Conservation (phyloP, 2,797 vertebrate genomes). For the Gambelia wislizenii region DNA sequence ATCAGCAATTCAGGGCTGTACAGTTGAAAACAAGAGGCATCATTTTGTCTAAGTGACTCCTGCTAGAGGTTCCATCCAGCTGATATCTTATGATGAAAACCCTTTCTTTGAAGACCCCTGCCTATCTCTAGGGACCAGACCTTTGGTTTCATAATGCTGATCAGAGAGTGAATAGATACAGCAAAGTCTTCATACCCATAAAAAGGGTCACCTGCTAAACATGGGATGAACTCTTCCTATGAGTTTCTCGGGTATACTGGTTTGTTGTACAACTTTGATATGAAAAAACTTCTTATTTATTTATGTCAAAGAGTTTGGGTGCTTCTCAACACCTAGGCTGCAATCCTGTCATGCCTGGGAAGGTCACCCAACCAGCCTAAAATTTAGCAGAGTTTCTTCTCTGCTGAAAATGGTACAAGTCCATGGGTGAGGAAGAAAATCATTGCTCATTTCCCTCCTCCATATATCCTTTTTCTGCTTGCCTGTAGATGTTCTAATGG, state of each 20-base stretch:
- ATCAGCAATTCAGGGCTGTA: constrained; percentile 8
- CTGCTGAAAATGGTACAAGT: neutral
- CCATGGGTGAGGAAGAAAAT: neutral
- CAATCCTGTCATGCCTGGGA: neutral
- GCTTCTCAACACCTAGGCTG: neutral
- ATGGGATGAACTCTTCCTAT: neutral
- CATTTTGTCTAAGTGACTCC: neutral
- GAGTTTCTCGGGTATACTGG: neutral
- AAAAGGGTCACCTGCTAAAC: neutral
- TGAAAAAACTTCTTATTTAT: neutral
- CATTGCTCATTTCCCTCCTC: too few relatives aligned
- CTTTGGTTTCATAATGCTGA: neutral
- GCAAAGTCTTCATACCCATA: neutral
- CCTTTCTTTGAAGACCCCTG: neutral
- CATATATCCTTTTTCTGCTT: too few relatives aligned
- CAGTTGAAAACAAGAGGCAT: neutral
- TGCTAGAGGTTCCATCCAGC: neutral
- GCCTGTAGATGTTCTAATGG: too few relatives aligned
- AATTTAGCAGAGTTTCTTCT: neutral
- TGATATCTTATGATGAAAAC: neutral
- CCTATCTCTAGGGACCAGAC: neutral
- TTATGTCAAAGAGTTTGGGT: neutral
- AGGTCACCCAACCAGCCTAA: neutral
- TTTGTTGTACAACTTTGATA: neutral
- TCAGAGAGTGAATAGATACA: neutral